Conservation (phyloP, 2,113 vertebrate genomes). For the Morone chrysops region DNA sequence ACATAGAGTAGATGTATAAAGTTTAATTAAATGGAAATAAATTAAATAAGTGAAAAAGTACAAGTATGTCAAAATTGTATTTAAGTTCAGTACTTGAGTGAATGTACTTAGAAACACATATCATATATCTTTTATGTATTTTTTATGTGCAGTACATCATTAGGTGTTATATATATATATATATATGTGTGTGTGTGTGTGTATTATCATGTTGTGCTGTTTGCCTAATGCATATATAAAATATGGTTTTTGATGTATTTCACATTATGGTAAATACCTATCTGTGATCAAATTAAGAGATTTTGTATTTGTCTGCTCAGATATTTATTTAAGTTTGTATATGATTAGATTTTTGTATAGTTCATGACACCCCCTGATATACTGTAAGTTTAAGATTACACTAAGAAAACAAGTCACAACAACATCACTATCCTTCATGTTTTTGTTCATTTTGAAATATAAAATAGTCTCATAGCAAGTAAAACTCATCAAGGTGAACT, state of each 20-base stretch:
- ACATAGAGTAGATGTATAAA: no score
- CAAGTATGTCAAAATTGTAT: neutral
- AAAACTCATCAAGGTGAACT: constrained; percentile 2
- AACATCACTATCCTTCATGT: constrained; percentile 16
- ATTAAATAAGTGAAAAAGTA: neutral
- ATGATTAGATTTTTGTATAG: neutral
- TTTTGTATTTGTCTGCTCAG: neutral
- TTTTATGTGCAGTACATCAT: no score
- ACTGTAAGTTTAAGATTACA: neutral
- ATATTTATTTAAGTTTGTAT: neutral
- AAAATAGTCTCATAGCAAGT: neutral
- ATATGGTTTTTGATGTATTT: neutral
- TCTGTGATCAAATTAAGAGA: neutral
- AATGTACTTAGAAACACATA: neutral
- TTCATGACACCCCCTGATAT: neutral
- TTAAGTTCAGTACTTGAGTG: neutral
- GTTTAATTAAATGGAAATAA: no score
- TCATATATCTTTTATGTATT: no score
- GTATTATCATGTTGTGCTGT: no score
- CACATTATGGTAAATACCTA: neutral
- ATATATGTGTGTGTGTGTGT: no score
- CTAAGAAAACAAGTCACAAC: constrained; percentile 11
- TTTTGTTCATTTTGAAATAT: neutral
- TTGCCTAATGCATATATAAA: no score
- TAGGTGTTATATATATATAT: no score